Base-by-base conservation (phyloP, 1,140 invertebrate species). In the Maconellicoccus hirsutus region DNA sequence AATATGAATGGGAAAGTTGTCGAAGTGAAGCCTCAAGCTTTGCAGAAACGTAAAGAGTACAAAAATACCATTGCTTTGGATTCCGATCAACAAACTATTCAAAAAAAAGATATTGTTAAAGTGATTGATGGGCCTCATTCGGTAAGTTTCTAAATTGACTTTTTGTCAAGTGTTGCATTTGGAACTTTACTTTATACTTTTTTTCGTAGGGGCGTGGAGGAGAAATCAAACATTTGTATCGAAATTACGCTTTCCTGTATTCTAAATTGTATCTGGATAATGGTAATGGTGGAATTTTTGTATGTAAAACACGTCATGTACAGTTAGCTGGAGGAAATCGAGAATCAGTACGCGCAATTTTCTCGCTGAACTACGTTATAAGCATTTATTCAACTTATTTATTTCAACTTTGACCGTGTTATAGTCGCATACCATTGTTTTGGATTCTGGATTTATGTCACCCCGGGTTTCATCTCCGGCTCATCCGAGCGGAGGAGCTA, bases 261-360 rank as follows among this genome's bases (percentile, higher is more conserved):
- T 97, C 94, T 4, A 84, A 93, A 71, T 92, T 94, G 84, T 93
- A 94, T 81, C 81, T 91, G 14, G 93, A 96, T 76, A 98, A 98
- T 81, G 95, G 96, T 76, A 98, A 98, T 81, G 95, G 96, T 74
- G 96, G 96, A 2, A 94, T 98, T 71, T 98, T 98, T 81, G 96
- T 98, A 0, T 97, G 94, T 78, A 95, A 94, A 80, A 94, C 95
- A 0, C 85, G 93, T 39, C 93, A 98, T 81, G 82, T 98, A 63
- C 87, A 91, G 72, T 80, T 97, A 12, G 93, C 94, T 27, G 96
- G 95, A 66, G 61, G 61, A 3, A 23, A 23, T 66, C 21, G 25
- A 23, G 61, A 66, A 4, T 2, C n/a, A 16, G 42, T 52, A 52
- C 29, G 29, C n/a, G n/a, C n/a, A 52, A 52, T 52, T 8, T 52